A percentile compares a stretch with the other conserved stretches of the same genome.
Conservation (phyloP, 1,140 invertebrate genomes). For the Camponotus vicinus region DNA sequence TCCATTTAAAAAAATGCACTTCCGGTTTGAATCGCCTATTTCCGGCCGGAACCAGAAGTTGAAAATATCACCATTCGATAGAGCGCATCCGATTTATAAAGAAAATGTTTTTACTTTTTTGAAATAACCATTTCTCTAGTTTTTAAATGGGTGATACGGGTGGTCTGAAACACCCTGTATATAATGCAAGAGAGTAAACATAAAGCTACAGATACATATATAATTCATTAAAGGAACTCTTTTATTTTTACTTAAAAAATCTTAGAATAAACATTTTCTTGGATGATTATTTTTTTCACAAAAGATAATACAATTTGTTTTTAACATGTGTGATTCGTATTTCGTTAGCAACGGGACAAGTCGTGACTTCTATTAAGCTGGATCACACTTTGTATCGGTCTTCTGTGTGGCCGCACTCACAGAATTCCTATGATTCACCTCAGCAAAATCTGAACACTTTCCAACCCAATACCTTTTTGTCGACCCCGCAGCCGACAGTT, state of each 20-base stretch:
- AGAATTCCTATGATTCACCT: too few relatives aligned
- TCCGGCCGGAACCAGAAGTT: too few relatives aligned
- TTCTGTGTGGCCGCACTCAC: too few relatives aligned
- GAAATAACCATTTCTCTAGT: too few relatives aligned
- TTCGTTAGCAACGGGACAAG: slow-evolving; percentile 68
- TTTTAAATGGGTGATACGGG: too few relatives aligned
- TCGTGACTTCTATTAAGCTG: slow-evolving; percentile 79
- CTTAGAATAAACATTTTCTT: neutral
- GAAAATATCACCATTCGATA: too few relatives aligned
- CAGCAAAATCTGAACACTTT: neutral
- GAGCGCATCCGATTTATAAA: too few relatives aligned
- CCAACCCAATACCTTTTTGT: too few relatives aligned
- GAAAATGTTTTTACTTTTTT: too few relatives aligned
- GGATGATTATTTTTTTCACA: neutral
- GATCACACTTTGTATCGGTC: slow-evolving; percentile 81
- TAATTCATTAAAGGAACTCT: neutral
- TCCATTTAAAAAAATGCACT: too few relatives aligned
- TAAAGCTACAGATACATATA: neutral
- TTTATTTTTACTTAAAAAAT: neutral
- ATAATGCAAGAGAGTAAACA: neutral
- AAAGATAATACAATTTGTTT: too few relatives aligned
- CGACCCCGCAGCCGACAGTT: neutral
- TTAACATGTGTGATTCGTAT: neutral
- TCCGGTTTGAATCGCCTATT: too few relatives aligned
- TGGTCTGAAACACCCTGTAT: neutral